Conservation (phyloP, 2,888 invertebrate species). For the Eucera pruinosa region DNA sequence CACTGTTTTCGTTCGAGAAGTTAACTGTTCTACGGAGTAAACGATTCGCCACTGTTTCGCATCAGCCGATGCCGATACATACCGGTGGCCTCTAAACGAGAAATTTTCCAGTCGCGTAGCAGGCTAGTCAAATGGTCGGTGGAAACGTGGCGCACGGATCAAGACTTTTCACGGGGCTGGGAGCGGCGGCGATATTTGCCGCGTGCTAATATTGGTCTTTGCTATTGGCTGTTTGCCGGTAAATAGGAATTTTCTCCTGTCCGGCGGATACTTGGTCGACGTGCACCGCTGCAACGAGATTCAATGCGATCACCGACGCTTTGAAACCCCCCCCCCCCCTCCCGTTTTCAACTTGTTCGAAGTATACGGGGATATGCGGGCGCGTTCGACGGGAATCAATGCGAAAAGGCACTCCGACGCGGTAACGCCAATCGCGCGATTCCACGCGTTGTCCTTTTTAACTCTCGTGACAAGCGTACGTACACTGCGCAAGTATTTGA, state of each 20-base stretch:
- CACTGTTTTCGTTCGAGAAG: constrained; percentile 6
- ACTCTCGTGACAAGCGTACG: background rate
- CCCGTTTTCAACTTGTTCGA: background rate
- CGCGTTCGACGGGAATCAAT: constrained; percentile 11
- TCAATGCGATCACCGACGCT: constrained; percentile 29
- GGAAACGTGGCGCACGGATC: constrained; percentile 41
- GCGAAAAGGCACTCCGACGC: background rate
- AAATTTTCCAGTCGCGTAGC: constrained; percentile 23
- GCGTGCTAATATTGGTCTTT: constrained; percentile 68
- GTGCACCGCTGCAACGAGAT: constrained; percentile 35
- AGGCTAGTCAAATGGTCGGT: constrained; percentile 30
- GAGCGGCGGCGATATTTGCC: constrained; percentile 61
- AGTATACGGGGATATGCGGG: constrained; percentile 10
- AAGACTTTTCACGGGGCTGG: constrained; percentile 60
- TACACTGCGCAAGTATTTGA: no score
- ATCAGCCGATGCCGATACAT: constrained; percentile 4
- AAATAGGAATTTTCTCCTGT: constrained; percentile 68
- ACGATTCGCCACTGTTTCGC: constrained; percentile 6
- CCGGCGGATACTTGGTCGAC: constrained; percentile 46
- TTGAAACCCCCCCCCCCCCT: constrained; percentile 20
- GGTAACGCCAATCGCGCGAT: background rate
- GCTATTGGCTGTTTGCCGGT: constrained; percentile 70
- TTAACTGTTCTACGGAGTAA: background rate
- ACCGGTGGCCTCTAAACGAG: constrained; percentile 16
- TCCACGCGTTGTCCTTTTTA: background rate